These are phyloP conservation scores for Pterocles orientalis DNA, from an alignment of 2,113 vertebrate species.

Conservation along the genomic window DNA sequence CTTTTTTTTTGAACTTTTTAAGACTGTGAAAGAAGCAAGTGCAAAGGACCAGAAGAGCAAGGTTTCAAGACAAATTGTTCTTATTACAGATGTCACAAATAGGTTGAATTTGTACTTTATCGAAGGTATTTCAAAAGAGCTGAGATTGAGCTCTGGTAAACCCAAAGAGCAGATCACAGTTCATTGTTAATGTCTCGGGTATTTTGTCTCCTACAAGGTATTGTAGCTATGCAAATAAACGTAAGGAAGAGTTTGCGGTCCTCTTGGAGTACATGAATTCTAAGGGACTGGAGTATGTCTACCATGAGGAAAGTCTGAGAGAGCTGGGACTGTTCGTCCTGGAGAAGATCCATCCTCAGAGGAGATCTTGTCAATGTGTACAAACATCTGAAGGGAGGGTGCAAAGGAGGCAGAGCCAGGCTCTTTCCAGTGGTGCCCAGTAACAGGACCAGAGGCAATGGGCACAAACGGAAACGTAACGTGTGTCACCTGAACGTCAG, in stretches of 20 bases:
- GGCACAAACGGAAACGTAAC: background rate
- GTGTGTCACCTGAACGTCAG: background rate
- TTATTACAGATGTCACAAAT: background rate
- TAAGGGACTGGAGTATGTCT: background rate
- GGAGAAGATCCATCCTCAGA: background rate
- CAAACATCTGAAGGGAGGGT: background rate
- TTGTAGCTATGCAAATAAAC: background rate
- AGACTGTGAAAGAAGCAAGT: background rate
- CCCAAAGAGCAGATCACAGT: background rate
- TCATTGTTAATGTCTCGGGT: background rate
- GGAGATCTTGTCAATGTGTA: background rate
- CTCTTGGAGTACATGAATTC: background rate
- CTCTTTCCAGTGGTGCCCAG: background rate
- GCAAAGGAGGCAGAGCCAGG: background rate
- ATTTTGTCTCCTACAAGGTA: background rate
- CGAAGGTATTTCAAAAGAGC: background rate
- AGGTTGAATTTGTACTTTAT: background rate
- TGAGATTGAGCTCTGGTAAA: background rate
- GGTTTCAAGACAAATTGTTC: background rate
- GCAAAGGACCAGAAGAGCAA: background rate
- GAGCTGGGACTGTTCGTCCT: background rate
- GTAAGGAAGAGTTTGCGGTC: background rate
- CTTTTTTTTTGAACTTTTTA: background rate
- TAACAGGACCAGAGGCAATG: background rate
- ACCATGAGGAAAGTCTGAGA: background rate